Percentiles rank a stretch among this genome's conserved stretches.
These are phyloP conservation scores for Anabas testudineus DNA, from an alignment of 2,797 vertebrate genomes.

Conservation along the genomic window DNA sequence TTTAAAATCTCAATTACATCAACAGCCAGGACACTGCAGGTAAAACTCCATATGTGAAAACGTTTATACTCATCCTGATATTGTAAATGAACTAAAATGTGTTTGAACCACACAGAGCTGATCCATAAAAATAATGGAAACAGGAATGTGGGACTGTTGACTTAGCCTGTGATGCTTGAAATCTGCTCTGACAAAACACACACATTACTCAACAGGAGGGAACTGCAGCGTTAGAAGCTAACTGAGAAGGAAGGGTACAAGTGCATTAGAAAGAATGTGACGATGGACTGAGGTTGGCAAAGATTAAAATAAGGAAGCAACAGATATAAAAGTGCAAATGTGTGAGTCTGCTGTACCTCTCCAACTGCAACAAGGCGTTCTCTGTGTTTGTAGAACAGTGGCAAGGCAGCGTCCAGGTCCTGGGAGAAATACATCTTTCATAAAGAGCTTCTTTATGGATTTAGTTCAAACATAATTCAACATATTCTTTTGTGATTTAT, in stretches of 20 bases:
- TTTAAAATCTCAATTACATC: too few species aligned
- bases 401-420: conserved; percentile 73
- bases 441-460: neutral
- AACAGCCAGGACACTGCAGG: too few species aligned
- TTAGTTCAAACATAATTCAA: neutral
- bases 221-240: neutral
- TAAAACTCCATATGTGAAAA: neutral
- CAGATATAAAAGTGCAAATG: neutral
- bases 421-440: conserved; percentile 20
- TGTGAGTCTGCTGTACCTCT: conserved; percentile 53
- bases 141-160: conserved; percentile 29
- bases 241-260: neutral
- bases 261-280: too few species aligned
- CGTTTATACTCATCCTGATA: neutral
- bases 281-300: too few species aligned
- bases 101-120: too few species aligned
- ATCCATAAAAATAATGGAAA: conserved; percentile 16
- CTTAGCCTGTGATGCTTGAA: conserved; percentile 9
- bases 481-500: too few species aligned
- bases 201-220: conserved; percentile 35
- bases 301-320: too few species aligned
- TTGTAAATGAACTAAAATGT: neutral
- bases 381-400: conserved; percentile 68
- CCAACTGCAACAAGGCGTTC: conserved; percentile 65
- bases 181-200: conserved; percentile 34